Evolutionary conservation across 2,113 vertebrate species (phyloP).

Genomic region (Gallinago jamesoni): DNA sequence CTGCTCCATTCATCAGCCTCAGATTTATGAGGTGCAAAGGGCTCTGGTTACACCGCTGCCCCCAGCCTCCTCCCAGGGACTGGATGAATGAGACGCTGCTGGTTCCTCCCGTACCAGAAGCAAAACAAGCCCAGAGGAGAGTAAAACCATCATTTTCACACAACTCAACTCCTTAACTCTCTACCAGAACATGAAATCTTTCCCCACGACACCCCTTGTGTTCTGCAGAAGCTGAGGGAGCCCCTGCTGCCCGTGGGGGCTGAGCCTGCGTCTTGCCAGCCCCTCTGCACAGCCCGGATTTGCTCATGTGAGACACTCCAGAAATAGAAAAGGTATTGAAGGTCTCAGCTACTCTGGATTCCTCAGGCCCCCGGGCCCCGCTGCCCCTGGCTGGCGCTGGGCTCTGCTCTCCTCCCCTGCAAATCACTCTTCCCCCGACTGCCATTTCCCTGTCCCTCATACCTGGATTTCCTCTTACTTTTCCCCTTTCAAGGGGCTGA

Average conservation of each 20-base stretch:
- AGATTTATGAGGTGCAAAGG: slow-evolving; percentile 42
- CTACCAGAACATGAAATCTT: background rate
- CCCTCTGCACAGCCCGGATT: background rate
- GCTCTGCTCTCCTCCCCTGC: background rate
- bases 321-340: slow-evolving; percentile 61
- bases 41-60: background rate
- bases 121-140: background rate
- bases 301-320: slow-evolving; percentile 22
- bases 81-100: slow-evolving; percentile 29
- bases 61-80: background rate
- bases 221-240: background rate
- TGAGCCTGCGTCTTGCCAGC: background rate
- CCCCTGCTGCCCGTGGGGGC: fast-evolving
- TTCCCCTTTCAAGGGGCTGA: background rate
- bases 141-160: background rate
- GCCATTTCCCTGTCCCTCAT: background rate
- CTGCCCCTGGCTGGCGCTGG: background rate
- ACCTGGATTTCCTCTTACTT: background rate
- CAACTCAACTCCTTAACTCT: background rate
- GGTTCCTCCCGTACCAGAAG: background rate
- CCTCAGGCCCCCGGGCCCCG: background rate
- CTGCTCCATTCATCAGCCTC: slow-evolving; percentile 40
- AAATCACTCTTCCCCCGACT: background rate
- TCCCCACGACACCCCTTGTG: fast-evolving
- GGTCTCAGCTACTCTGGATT: slow-evolving; percentile 24